Evolutionary conservation across 2,797 vertebrate species (phyloP).

Genomic region (Chromis chromis): DNA sequence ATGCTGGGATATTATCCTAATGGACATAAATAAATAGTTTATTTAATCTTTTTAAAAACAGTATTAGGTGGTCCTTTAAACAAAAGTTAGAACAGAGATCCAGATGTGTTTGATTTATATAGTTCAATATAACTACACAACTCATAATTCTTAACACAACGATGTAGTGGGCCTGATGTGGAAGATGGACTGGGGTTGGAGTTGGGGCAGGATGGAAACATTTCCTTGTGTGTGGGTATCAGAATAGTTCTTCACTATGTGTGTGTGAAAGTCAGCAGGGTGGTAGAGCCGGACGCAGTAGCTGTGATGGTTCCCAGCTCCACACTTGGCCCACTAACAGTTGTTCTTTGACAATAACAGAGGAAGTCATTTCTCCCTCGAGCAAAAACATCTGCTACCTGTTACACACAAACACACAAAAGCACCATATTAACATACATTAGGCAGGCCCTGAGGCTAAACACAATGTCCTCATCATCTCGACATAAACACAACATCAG

Average conservation of each 20-base stretch:
- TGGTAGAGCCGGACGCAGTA: constrained; percentile 44
- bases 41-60: too few species aligned
- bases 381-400: constrained; percentile 74
- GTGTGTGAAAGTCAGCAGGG: constrained; percentile 47
- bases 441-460: constrained; percentile 45
- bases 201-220: constrained; percentile 7
- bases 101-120: not conserved
- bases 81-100: not conserved
- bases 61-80: too few species aligned
- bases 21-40: too few species aligned
- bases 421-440: constrained; percentile 49
- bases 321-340: constrained; percentile 54
- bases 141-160: too few species aligned
- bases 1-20: too few species aligned
- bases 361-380: constrained; percentile 73
- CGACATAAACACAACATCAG: constrained; percentile 38
- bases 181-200: not conserved
- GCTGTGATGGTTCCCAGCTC: constrained; percentile 70
- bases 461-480: constrained; percentile 54
- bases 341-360: constrained; percentile 74
- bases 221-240: constrained; percentile 9
- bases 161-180: not conserved
- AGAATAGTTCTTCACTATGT: constrained; percentile 9
- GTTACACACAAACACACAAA: constrained; percentile 53
- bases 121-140: too few species aligned